Conservation (phyloP, 2,797 vertebrate genomes). For the Leptodactylus fallax region DNA sequence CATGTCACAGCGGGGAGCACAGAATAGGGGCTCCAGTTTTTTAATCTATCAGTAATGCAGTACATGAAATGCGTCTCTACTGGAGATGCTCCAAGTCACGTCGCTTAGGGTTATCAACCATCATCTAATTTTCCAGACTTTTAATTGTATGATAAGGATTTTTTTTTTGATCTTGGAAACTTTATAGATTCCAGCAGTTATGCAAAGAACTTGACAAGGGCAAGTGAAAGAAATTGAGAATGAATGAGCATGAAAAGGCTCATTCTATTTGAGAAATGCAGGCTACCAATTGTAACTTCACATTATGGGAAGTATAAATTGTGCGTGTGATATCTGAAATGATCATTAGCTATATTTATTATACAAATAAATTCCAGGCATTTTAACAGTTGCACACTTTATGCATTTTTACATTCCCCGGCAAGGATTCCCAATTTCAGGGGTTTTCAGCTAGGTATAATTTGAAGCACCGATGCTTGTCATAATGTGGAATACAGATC, state of each 20-base stretch:
- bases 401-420: constrained; percentile 44
- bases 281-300: constrained; percentile 41
- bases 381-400: constrained; percentile 57
- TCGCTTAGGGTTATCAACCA: neutral
- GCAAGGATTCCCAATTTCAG: constrained; percentile 56
- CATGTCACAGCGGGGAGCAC: neutral
- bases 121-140: constrained; percentile 4
- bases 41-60: neutral
- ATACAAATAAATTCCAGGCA: constrained; percentile 59
- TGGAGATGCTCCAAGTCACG: neutral
- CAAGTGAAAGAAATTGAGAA: constrained; percentile 50
- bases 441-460: constrained; percentile 54
- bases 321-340: constrained; percentile 53
- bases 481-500: constrained; percentile 59
- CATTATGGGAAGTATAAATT: constrained; percentile 57
- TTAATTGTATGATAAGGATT: constrained; percentile 40
- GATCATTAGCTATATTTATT: constrained; percentile 63
- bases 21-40: neutral
- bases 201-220: constrained; percentile 39
- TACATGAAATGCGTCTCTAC: no score
- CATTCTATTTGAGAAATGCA: constrained; percentile 40
- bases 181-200: constrained; percentile 29
- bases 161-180: constrained; percentile 9
- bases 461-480: constrained; percentile 60
- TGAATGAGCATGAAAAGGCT: constrained; percentile 30